phyloP scores from a whole-genome alignment of 2,888 invertebrate genomes.

The Aspidiotus rigidus region DNA sequence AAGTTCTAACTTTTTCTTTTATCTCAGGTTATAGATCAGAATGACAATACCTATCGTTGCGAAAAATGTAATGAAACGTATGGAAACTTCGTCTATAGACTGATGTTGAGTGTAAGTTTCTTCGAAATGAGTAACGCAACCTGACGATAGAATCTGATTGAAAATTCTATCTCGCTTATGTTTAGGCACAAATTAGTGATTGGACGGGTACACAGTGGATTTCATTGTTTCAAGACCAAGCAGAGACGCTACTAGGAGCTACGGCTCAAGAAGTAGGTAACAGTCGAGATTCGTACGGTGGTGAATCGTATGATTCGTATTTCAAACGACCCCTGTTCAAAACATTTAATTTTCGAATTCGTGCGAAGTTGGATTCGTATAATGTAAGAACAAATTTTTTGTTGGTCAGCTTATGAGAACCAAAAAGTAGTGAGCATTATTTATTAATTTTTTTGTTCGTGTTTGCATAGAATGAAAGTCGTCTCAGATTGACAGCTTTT shows the following conservation, averaged over 20 bases:
- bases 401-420: too few species aligned
- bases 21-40: slow-evolving; percentile 60
- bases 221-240: slow-evolving; percentile 78
- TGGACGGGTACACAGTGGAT: slow-evolving; percentile 80
- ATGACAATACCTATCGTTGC: slow-evolving; percentile 80
- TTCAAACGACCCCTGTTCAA: slow-evolving; percentile 70
- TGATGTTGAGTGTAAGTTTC: slow-evolving; percentile 56
- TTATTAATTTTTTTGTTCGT: too few species aligned
- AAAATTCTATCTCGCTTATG: slow-evolving; percentile 43
- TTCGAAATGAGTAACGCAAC: not conserved
- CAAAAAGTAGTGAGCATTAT: too few species aligned
- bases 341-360: slow-evolving; percentile 69
- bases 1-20: slow-evolving; percentile 8
- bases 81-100: slow-evolving; percentile 74
- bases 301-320: slow-evolving; percentile 55
- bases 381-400: slow-evolving; percentile 56
- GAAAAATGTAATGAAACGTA: slow-evolving; percentile 86
- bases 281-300: slow-evolving; percentile 54
- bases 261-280: slow-evolving; percentile 66
- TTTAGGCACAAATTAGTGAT: slow-evolving; percentile 69
- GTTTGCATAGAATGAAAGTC: slow-evolving; percentile 54
- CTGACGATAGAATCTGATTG: not conserved
- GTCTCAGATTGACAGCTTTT: slow-evolving; percentile 66
- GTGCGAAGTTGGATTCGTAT: slow-evolving; percentile 82
- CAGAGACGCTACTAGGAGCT: slow-evolving; percentile 64